Percentiles rank a stretch among this genome's conserved stretches.
Conservation (phyloP, 2,888 invertebrate genomes). For the Luperina nickerlii region DNA sequence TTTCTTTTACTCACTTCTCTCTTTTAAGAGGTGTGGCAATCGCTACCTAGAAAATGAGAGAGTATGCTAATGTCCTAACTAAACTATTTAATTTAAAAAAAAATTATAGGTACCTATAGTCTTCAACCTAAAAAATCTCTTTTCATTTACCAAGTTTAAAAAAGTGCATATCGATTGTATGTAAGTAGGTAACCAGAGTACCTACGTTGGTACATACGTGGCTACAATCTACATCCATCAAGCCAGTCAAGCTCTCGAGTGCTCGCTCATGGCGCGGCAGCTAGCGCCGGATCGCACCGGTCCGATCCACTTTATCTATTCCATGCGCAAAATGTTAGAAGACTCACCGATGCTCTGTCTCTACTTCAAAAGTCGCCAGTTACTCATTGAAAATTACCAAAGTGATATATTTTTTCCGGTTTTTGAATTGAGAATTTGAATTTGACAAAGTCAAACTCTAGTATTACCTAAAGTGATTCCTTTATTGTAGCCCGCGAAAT, state of each 20-base stretch:
- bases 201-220: neutral
- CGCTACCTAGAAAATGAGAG: neutral
- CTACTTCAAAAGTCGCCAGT: conserved; percentile 34
- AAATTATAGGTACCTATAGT: neutral
- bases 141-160: neutral
- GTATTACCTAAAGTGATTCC: neutral
- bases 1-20: neutral
- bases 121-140: neutral
- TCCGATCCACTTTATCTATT: conserved; percentile 44
- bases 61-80: neutral
- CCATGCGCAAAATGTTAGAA: conserved; percentile 19
- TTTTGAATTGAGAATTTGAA: neutral
- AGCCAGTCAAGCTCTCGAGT: conserved; percentile 34
- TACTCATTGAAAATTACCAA: conserved; percentile 16
- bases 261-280: conserved; percentile 13
- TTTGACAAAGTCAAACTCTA: neutral
- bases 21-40: neutral
- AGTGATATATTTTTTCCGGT: neutral
- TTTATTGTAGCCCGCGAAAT: neutral
- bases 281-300: conserved; percentile 51
- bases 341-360: conserved; percentile 26
- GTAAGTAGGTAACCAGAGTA: neutral
- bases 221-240: conserved; percentile 3
- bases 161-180: neutral
- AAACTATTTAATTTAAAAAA: neutral